phyloP scores from a whole-genome alignment of 1,140 invertebrate genomes.

The Tetragonula clypearis region DNA sequence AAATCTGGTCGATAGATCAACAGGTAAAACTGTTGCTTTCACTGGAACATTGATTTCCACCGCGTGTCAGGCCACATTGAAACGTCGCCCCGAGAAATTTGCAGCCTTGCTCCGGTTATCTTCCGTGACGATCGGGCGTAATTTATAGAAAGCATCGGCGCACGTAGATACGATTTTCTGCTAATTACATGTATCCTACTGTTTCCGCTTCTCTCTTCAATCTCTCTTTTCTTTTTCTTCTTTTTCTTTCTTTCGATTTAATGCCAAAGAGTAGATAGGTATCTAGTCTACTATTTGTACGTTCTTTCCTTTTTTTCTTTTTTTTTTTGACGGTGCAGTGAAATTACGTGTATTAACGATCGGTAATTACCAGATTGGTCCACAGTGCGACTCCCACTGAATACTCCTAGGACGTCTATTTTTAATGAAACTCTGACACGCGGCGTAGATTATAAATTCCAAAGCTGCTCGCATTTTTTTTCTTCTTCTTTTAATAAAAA shows the following conservation, averaged over 20 bases:
- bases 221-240: too few relatives aligned
- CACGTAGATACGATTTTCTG: background rate
- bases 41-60: constrained; percentile 48
- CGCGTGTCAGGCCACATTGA: constrained; percentile 15
- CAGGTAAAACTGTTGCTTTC: constrained; percentile 40
- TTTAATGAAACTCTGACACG: too few relatives aligned
- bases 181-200: constrained; percentile 19
- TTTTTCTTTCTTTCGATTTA: background rate
- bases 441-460: too few relatives aligned
- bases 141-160: constrained; percentile 19
- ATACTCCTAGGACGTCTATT: too few relatives aligned
- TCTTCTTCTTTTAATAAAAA: too few relatives aligned
- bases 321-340: too few relatives aligned
- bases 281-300: too few relatives aligned
- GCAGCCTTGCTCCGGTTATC: constrained; percentile 42
- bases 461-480: too few relatives aligned
- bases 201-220: background rate
- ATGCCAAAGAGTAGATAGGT: background rate
- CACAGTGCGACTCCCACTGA: too few relatives aligned
- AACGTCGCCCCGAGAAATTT: constrained; percentile 43
- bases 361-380: too few relatives aligned
- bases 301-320: too few relatives aligned
- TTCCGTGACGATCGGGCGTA: background rate
- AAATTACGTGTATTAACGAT: too few relatives aligned
- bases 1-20: constrained; percentile 46